These are phyloP conservation scores for Laterallus jamaicensis DNA, from an alignment of 2,113 vertebrate species.

Conservation along the genomic window DNA sequence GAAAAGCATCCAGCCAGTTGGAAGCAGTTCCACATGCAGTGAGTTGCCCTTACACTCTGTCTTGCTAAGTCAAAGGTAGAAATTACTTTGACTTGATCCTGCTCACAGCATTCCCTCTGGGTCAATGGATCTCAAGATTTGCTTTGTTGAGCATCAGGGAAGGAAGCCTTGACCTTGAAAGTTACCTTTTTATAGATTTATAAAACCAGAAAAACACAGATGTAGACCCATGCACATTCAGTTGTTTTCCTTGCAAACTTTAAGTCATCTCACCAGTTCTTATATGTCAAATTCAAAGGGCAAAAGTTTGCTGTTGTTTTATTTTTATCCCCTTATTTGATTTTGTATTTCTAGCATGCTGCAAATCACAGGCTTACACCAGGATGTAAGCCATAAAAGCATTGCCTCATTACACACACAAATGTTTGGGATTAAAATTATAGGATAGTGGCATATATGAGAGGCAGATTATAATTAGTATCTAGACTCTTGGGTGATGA, in stretches of 20 bases:
- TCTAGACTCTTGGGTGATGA: neutral
- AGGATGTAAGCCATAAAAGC: constrained; percentile 6
- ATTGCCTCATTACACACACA: constrained; percentile 39
- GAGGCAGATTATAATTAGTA: constrained; percentile 34
- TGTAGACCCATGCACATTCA: neutral
- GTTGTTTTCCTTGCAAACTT: neutral
- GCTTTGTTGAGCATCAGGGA: neutral
- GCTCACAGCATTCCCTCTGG: constrained; percentile 8
- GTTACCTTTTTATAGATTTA: neutral
- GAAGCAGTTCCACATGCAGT: neutral
- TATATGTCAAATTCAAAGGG: neutral
- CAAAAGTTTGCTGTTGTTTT: neutral
- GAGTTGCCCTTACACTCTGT: neutral
- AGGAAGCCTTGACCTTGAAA: neutral
- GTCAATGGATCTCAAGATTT: neutral
- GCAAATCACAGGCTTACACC: constrained; percentile 14
- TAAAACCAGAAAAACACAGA: neutral
- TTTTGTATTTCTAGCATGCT: neutral
- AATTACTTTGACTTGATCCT: constrained; percentile 1
- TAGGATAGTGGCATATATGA: neutral
- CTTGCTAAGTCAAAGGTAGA: neutral
- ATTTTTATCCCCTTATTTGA: constrained; percentile 1
- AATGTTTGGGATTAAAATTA: constrained; percentile 65
- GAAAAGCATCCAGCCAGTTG: neutral
- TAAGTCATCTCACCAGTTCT: neutral